These are phyloP conservation scores for Dusona sp. DNA, from an alignment of 2,888 invertebrate genomes.

Conservation along the genomic window DNA sequence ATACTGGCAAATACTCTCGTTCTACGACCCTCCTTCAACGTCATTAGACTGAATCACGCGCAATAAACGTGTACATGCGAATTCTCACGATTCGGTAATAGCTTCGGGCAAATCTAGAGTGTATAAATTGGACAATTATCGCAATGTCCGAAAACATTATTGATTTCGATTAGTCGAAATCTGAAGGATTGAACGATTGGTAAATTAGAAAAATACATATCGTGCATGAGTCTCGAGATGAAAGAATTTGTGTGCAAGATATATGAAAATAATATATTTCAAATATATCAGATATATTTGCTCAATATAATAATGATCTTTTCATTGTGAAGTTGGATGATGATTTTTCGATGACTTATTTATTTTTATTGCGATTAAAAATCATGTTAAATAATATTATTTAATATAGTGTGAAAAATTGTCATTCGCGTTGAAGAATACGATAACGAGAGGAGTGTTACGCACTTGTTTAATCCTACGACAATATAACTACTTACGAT, in stretches of 20 bases:
- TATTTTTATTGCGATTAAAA: constrained; percentile 7
- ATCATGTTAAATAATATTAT: constrained; percentile 11
- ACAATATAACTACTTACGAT: constrained; percentile 62
- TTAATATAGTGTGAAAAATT: constrained; percentile 51
- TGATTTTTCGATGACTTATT: neutral
- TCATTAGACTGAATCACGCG: constrained; percentile 59
- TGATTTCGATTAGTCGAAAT: constrained; percentile 44
- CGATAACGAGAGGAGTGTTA: constrained; percentile 64
- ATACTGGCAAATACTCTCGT: constrained; percentile 49
- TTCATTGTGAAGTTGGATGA: neutral
- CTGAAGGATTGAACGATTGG: constrained; percentile 28
- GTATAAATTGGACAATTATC: constrained; percentile 60
- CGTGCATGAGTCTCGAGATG: neutral
- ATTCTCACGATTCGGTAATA: constrained; percentile 44
- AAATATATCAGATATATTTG: neutral
- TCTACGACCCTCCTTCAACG: constrained; percentile 42
- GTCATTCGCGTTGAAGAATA: constrained; percentile 66
- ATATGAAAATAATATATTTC: neutral
- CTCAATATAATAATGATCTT: neutral
- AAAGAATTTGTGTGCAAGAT: neutral
- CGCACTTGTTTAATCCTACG: constrained; percentile 60
- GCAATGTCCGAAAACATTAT: constrained; percentile 47
- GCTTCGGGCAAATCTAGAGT: constrained; percentile 53
- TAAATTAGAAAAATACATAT: constrained; percentile 43
- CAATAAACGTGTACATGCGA: constrained; percentile 59